Evolutionary conservation across 2,113 vertebrate genomes (phyloP).

Genomic region (Stegostoma tigrinum): DNA sequence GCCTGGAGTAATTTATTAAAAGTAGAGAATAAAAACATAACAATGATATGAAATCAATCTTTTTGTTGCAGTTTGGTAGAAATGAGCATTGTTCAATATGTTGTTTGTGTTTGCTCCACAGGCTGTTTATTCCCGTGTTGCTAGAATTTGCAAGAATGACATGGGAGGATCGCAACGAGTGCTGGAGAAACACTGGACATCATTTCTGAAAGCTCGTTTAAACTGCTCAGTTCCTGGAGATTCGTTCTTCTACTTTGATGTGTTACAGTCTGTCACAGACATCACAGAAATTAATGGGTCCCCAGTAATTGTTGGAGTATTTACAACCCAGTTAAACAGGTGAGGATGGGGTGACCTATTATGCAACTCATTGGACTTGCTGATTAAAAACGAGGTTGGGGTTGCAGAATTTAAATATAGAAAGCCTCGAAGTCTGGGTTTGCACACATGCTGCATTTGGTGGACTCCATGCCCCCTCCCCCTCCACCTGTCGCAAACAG

Average conservation of each 20-base stretch:
- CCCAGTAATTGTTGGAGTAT: constrained; percentile 82
- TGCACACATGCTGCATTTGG: neutral
- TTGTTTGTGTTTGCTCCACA: constrained; percentile 55
- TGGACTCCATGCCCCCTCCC: too few relatives aligned
- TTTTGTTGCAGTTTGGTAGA: constrained; percentile 39
- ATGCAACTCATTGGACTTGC: constrained; percentile 34
- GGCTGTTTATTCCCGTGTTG: constrained; percentile 95
- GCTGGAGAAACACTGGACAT: constrained; percentile 96
- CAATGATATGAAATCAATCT: neutral
- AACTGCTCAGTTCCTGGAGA: constrained; percentile 95
- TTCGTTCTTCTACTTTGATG: constrained; percentile 98
- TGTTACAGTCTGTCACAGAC: constrained; percentile 91
- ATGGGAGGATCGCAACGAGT: constrained; percentile 95
- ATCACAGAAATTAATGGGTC: constrained; percentile 83
- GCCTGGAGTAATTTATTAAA: constrained; percentile 41
- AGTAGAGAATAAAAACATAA: neutral
- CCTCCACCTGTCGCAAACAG: neutral
- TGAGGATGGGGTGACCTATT: constrained; percentile 50
- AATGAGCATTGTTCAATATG: constrained; percentile 44
- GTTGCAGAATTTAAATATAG: neutral
- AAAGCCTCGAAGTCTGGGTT: neutral
- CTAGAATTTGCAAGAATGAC: constrained; percentile 96
- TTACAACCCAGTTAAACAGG: constrained; percentile 98
- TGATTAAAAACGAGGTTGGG: neutral
- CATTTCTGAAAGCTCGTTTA: constrained; percentile 89